These are phyloP conservation scores for Lepilemur ruficaudatus DNA, from an alignment of 2,797 vertebrate genomes.

Conservation along the genomic window DNA sequence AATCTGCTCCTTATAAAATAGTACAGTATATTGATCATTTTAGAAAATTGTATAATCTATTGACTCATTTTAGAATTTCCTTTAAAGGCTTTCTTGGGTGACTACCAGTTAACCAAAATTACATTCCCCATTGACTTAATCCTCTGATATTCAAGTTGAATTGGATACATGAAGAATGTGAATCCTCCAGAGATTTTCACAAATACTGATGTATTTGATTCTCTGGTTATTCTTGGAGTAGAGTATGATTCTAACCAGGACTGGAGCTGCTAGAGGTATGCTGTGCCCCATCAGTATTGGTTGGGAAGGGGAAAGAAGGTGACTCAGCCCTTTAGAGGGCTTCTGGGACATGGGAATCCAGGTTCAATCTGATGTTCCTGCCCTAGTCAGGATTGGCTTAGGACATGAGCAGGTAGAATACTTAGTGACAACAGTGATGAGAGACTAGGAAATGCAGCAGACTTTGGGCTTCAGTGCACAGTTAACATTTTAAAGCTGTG, in stretches of 20 bases:
- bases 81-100: conserved; percentile 19
- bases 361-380: background rate
- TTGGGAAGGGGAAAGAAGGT: background rate
- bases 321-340: background rate
- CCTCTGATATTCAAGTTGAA: background rate
- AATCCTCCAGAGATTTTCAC: background rate
- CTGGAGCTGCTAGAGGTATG: background rate
- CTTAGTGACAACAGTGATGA: background rate
- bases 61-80: background rate
- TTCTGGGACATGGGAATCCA: background rate
- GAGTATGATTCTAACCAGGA: background rate
- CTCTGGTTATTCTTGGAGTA: background rate
- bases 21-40: background rate
- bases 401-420: background rate
- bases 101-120: background rate
- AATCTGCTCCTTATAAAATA: background rate
- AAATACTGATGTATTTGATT: background rate
- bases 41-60: background rate
- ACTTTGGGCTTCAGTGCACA: background rate
- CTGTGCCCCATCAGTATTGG: background rate
- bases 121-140: background rate
- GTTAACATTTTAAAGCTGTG: background rate
- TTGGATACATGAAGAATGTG: background rate
- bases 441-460: background rate
- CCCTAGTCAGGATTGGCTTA: background rate